Percentiles rank a stretch among this genome's conserved stretches.
Evolutionary conservation across 2,888 invertebrate genomes (phyloP).

Genomic region (Carabus problematicus): DNA sequence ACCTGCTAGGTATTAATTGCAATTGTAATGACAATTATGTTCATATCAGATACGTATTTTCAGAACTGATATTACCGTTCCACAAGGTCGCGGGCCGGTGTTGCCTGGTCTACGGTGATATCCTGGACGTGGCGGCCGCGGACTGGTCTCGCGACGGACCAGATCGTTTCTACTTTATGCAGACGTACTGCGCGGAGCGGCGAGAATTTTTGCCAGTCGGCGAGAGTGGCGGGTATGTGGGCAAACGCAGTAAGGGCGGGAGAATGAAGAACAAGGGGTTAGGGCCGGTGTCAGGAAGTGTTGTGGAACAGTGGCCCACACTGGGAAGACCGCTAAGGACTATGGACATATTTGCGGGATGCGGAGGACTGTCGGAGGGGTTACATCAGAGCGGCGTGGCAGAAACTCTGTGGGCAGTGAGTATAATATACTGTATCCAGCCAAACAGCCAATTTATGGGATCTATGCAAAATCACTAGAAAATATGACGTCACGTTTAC

Average conservation of each 20-base stretch:
- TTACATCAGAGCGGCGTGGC: slow-evolving; percentile 73
- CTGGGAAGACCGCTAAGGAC: slow-evolving; percentile 66
- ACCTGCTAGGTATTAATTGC: no score
- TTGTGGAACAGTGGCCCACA: slow-evolving; percentile 53
- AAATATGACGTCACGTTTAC: no score
- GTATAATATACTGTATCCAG: no score
- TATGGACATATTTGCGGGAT: slow-evolving; percentile 86
- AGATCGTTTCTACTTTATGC: slow-evolving; percentile 75
- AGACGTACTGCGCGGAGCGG: slow-evolving; percentile 68
- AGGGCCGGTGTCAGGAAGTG: slow-evolving; percentile 41
- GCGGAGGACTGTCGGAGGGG: slow-evolving; percentile 82
- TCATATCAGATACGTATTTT: no score
- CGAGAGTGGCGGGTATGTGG: slow-evolving; percentile 64
- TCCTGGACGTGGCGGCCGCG: slow-evolving; percentile 61
- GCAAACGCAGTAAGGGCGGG: slow-evolving; percentile 61
- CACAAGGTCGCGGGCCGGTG: slow-evolving; percentile 73
- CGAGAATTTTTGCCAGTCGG: slow-evolving; percentile 70
- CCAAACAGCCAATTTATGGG: no score
- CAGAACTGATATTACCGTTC: slow-evolving; percentile 65
- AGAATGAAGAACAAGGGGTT: slow-evolving; percentile 59
- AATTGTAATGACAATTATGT: no score
- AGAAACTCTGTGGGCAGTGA: slow-evolving; percentile 75
- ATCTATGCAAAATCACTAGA: no score
- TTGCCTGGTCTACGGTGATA: slow-evolving; percentile 69
- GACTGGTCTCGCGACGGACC: slow-evolving; percentile 72